These are phyloP conservation scores for Ellobium chinense DNA, from an alignment of 2,888 invertebrate species.

Conservation along the genomic window DNA sequence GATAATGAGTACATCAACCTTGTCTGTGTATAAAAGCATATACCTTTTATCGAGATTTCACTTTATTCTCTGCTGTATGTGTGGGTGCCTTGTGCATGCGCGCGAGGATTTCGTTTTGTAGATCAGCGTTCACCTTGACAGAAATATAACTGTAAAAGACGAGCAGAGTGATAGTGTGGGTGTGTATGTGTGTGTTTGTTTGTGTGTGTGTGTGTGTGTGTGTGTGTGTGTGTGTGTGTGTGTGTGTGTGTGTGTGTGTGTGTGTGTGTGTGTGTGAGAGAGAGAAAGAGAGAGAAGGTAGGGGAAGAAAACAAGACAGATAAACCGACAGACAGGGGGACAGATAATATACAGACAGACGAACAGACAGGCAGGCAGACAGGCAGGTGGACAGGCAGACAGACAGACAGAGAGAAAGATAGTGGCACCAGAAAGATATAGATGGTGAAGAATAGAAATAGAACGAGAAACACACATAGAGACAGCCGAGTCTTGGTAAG, in stretches of 20 bases:
- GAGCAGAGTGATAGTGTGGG: too few species aligned
- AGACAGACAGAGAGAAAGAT: neutral
- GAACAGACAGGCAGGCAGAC: neutral
- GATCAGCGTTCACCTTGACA: too few species aligned
- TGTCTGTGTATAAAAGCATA: too few species aligned
- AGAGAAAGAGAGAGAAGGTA: neutral
- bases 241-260: neutral
- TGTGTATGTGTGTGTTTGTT: neutral
- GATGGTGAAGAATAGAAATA: neutral
- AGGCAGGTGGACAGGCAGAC: neutral
- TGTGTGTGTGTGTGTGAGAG: neutral
- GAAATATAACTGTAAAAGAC: too few species aligned
- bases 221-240: neutral
- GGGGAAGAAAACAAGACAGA: neutral
- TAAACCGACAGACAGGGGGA: neutral
- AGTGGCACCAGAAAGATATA: too few species aligned
- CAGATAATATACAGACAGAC: neutral
- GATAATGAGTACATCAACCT: too few species aligned
- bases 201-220: constrained; percentile 26
- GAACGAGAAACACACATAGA: neutral
- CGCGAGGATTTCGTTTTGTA: too few species aligned
- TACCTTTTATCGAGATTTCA: too few species aligned
- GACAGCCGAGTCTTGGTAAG: too few species aligned
- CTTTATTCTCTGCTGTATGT: too few species aligned
- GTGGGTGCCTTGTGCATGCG: too few species aligned